Conservation (phyloP, 2,888 invertebrate species). For the Apamea anceps region DNA sequence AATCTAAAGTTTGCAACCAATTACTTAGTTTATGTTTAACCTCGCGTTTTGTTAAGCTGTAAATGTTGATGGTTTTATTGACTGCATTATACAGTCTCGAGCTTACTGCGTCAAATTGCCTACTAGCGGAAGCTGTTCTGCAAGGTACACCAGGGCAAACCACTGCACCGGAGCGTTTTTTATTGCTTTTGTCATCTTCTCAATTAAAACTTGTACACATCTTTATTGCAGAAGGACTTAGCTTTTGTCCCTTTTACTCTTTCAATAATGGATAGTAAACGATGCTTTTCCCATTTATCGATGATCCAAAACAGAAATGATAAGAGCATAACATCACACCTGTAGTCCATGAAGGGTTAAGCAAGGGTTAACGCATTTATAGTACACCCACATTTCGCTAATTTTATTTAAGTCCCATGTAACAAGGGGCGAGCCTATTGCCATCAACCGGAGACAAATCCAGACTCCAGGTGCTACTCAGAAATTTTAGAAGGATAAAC, state of each 20-base stretch:
- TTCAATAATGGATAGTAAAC: no score
- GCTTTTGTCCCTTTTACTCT: neutral
- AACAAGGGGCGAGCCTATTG: neutral
- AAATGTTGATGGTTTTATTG: no score
- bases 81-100: no score
- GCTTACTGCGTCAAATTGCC: no score
- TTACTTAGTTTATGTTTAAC: no score
- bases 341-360: neutral
- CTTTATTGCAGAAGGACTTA: neutral
- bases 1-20: no score
- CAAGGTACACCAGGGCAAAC: no score
- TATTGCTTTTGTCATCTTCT: no score
- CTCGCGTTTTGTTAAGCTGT: no score
- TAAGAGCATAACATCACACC: neutral
- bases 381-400: neutral
- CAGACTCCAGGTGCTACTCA: neutral
- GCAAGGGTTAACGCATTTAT: neutral
- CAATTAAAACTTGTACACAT: slow-evolving; percentile 17
- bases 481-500: neutral
- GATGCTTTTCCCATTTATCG: neutral
- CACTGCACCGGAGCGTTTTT: no score
- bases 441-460: neutral
- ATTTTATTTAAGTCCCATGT: neutral
- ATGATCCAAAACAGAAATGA: neutral
- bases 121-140: no score